A percentile compares a stretch with the other conserved stretches of the same genome.
Conservation (phyloP, 2,797 vertebrate species). For the Gymnopithys bicolor region DNA sequence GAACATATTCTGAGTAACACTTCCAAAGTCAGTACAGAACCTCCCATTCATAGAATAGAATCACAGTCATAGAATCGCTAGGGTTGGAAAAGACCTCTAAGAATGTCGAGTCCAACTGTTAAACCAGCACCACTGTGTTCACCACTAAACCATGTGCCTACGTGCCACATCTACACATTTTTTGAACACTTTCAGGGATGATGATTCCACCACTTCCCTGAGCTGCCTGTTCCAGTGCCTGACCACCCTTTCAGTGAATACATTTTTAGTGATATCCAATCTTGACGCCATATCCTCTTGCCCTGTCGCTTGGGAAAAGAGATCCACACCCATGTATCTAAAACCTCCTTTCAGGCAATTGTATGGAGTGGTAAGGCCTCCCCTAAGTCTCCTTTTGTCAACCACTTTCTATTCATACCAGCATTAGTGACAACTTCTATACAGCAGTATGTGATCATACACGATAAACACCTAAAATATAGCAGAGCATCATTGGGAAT, state of each 20-base stretch:
- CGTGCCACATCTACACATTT: not conserved
- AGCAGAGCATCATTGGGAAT: not conserved
- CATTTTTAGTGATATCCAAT: not conserved
- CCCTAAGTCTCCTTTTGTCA: not conserved
- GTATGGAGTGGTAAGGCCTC: not conserved
- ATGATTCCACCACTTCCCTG: not conserved
- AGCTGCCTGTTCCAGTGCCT: not conserved
- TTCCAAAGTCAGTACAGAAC: not conserved
- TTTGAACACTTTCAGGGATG: not conserved
- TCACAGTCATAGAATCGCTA: not conserved
- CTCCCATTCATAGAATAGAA: not conserved
- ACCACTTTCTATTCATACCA: not conserved
- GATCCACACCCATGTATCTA: not conserved
- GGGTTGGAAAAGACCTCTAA: not conserved
- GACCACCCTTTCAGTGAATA: not conserved
- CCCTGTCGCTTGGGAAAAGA: not conserved
- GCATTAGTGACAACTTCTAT: not conserved
- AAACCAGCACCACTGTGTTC: not conserved
- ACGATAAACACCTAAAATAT: not conserved
- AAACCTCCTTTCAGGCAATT: not conserved
- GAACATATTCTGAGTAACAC: not conserved
- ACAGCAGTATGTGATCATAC: not conserved
- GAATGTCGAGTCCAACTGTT: not conserved
- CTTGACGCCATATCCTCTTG: not conserved
- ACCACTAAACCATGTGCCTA: not conserved